phyloP scores from a whole-genome alignment of 2,113 vertebrate species.

The Austrofundulus limnaeus region DNA sequence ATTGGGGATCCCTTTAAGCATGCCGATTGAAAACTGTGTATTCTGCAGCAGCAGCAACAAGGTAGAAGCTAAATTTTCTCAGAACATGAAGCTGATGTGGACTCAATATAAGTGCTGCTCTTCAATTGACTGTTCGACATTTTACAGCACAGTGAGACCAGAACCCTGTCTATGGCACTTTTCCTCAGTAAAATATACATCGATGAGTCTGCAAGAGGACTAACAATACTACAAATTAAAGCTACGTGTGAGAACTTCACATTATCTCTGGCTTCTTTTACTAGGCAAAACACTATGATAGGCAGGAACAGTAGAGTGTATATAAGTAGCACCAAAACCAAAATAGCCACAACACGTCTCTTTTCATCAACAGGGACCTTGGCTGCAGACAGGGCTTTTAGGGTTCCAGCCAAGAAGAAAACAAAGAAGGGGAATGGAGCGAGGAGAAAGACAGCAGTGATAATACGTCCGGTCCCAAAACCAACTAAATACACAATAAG shows the following conservation, averaged over 20 bases:
- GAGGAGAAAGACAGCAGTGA: neutral
- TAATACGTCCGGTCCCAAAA: accelerated
- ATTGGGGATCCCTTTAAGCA: too few relatives aligned
- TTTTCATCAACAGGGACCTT: slow-evolving; percentile 14
- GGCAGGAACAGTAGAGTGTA: slow-evolving; percentile 27
- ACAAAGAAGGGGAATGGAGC: slow-evolving; percentile 14
- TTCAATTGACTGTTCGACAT: neutral
- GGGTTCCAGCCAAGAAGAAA: slow-evolving; percentile 15
- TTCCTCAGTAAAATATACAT: slow-evolving; percentile 34
- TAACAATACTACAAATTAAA: neutral
- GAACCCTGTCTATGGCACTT: slow-evolving; percentile 14
- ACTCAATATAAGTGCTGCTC: neutral
- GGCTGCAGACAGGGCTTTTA: slow-evolving; percentile 9
- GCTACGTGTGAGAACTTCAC: neutral
- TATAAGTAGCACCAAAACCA: slow-evolving; percentile 18
- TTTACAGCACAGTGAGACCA: slow-evolving; percentile 1
- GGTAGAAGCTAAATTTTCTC: neutral
- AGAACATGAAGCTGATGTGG: neutral
- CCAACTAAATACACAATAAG: accelerated
- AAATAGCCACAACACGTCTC: neutral
- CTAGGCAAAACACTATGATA: neutral
- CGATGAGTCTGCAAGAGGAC: slow-evolving; percentile 14
- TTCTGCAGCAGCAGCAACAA: too few relatives aligned
- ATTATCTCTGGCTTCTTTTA: neutral
- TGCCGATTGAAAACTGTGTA: too few relatives aligned